Conservation (phyloP, 1,140 invertebrate species). For the Scaptomyza graminum region DNA sequence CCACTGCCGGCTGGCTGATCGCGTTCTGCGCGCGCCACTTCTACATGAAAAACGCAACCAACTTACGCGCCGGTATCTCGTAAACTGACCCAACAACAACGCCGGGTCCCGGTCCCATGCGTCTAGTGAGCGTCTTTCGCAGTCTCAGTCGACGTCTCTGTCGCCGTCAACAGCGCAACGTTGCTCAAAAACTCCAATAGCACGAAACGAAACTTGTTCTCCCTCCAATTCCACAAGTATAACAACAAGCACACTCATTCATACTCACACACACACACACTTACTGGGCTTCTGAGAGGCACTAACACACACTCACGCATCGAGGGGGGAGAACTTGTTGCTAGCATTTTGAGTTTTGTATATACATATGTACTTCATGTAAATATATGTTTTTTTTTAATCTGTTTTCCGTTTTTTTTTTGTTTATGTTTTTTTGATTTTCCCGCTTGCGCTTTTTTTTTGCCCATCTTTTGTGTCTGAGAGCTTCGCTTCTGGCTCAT, state of each 20-base stretch:
- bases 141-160: slow-evolving; percentile 6
- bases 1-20: slow-evolving; percentile 58
- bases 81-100: slow-evolving; percentile 70
- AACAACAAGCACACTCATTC: neutral
- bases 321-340: slow-evolving; percentile 58
- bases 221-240: slow-evolving; percentile 24
- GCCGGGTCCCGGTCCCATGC: slow-evolving; percentile 12
- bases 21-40: slow-evolving; percentile 37
- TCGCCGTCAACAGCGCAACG: slow-evolving; percentile 1
- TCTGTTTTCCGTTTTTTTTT: slow-evolving; percentile 23
- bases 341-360: slow-evolving; percentile 53
- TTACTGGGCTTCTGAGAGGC: neutral
- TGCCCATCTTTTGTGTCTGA: slow-evolving; percentile 8
- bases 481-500: slow-evolving; percentile 38
- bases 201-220: slow-evolving; percentile 69
- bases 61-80: slow-evolving; percentile 72
- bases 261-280: slow-evolving; percentile 3
- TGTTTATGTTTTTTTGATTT: slow-evolving; percentile 13
- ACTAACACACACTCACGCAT: slow-evolving; percentile 18
- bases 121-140: slow-evolving; percentile 10
- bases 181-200: slow-evolving; percentile 52
- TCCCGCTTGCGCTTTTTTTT: slow-evolving; percentile 23
- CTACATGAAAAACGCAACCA: slow-evolving; percentile 62
- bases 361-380: slow-evolving; percentile 49
- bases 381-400: neutral